Conservation (phyloP, 2,797 vertebrate genomes). For the Lepilemur septentrionalis region DNA sequence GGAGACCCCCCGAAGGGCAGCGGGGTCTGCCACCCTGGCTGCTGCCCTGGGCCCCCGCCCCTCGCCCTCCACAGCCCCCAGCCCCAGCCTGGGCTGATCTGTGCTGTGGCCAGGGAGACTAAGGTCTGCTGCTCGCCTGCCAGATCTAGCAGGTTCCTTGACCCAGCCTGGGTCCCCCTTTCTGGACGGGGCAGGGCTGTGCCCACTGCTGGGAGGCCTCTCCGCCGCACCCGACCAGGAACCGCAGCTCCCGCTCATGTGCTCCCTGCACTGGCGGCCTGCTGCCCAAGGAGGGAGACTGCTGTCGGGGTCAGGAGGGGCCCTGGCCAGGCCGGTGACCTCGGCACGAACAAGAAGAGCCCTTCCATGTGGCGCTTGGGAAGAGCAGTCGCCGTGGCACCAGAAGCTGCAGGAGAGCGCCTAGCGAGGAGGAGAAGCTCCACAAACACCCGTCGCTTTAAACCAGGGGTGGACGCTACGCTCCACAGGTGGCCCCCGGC, state of each 20-base stretch:
- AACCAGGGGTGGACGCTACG: background rate
- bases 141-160: background rate
- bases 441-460: background rate
- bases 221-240: fast-evolving
- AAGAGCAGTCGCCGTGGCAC: background rate
- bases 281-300: background rate
- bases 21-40: too few species aligned
- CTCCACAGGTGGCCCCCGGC: background rate
- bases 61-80: too few species aligned
- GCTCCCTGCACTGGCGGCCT: too few species aligned
- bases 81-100: background rate
- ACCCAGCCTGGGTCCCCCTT: too few species aligned
- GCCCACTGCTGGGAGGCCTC: fast-evolving
- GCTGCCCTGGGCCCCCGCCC: too few species aligned
- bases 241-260: fast-evolving
- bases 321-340: fast-evolving
- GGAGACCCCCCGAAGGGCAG: fast-evolving
- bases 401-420: fast-evolving
- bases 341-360: fast-evolving
- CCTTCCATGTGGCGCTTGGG: too few species aligned
- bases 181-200: background rate
- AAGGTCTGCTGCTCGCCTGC: too few species aligned
- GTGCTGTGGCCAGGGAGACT: too few species aligned
- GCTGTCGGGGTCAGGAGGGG: background rate
- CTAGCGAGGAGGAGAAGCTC: background rate